Base-by-base conservation (phyloP, 2,888 invertebrate genomes). In the Cataglyphis rosenhaueri region DNA sequence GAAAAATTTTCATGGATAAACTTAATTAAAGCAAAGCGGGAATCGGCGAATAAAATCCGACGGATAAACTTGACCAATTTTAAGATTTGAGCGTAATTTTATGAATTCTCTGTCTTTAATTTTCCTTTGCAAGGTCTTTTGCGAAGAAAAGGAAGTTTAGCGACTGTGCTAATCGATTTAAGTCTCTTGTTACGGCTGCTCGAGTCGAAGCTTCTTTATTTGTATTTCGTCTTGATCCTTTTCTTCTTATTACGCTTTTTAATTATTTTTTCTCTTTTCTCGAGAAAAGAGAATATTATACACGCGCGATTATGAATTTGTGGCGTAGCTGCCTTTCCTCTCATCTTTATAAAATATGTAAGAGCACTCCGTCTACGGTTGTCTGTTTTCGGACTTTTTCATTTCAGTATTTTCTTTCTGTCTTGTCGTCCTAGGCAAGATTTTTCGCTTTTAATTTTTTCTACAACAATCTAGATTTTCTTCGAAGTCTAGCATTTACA, bases 311-410 rank as follows among this genome's bases (percentile, higher is more conserved):
- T 89, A 87, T 85, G 84, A 82, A 61, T 64, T 78, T 52, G 79
- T 75, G 68, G 64, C 76, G 65, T 75, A 52, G 55, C 78, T 81
- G 78, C 52, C 38, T 74, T 35, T 79, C 38, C 78, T 81, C 44
- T 66, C 78, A 76, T 8, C 21, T 88, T 88, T 84, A 91, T 91
- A 90, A 91, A 91, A 89, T 84, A 91, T 91, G 85, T 87, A 91
- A 86, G 89, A 91, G 84, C 83, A 84, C 81, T 86, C 76, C 59
- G 74, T 83, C 83, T 70, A 70, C 78, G 10, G 65, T 78, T 59
- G 70, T 82, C 82, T 84, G 84, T 85, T 85, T 81, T 68, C 76
- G 73, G 59, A 64, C 79, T 79, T 88, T 86, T 81, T 82, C 82
- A 73, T 86, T 86, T 86, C 61, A 55, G 62, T 48, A 76, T 89